Base-by-base conservation (phyloP, 2,888 invertebrate species). In the Pasiphila rectangulata region DNA sequence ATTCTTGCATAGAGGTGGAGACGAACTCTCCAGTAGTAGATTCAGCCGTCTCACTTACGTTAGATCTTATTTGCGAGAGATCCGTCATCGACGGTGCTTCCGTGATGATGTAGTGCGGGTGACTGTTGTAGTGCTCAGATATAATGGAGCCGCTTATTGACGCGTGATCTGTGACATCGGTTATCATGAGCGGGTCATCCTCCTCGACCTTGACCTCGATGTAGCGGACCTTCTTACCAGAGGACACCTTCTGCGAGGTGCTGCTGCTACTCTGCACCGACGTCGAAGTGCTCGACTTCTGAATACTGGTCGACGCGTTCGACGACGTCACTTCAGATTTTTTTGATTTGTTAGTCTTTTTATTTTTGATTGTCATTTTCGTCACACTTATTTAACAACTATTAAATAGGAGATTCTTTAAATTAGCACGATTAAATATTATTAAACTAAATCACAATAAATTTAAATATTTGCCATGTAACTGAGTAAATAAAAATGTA, bases 281-380 rank as follows among this genome's bases (percentile, higher is more conserved):
- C 7, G 78, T 83, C 7, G 85, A 73, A 1, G 81, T 79, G 59
- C 80, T 84, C 32, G 75, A 79, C 68, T 86, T 86, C 70, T 86
- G 86, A 57, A 85, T 84, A 80, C 81, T 86, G 50, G 77, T 87
- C 61, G 86, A 83, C 19, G 83, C 83, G 81, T 83, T 75, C 39
- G 83, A 72, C 34, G 79, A 68, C 46, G 72, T 76, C 79, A 82
- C 83, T 71, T 81, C 81, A 48, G 84, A 78, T 56, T 79, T 69
- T 62, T 81, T 83, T 45, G 84, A 74, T 69, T 84, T 79, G 59
- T 88, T 88, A 87, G 83, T 87, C 84, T 89, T 89, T 88, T 89
- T 89, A 76, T 87, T 88, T 83, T 89, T 89, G 72, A 89, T 87
- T 64, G 89, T 88, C 89, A 89, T 89, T 83, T 85, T 88, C 72